Evolutionary conservation across 64 coral and sea anemone genomes (phyloP).

Genomic region (Montipora efflorescens): DNA sequence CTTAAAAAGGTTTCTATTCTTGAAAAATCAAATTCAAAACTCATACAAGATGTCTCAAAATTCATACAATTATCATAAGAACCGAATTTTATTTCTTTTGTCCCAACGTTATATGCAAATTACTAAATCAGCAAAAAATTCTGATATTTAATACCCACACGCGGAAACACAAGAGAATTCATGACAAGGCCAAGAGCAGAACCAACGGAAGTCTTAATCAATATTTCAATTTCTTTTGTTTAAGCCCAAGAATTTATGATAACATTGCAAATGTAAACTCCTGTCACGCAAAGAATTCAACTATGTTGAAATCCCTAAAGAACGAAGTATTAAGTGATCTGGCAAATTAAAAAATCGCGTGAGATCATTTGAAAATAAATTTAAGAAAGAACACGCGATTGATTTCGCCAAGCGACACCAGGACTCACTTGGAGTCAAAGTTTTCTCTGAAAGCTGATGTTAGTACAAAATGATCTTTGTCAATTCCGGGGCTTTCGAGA

Average conservation of each 20-base stretch:
- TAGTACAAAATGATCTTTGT: neutral
- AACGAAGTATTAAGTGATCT: constrained; percentile 25
- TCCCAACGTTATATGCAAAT: constrained; percentile 3
- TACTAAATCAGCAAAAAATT: neutral
- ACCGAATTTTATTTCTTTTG: neutral
- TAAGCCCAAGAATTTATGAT: neutral
- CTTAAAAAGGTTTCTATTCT: no score
- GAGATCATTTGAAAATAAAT: constrained; percentile 17
- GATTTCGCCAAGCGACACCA: neutral
- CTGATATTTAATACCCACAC: neutral
- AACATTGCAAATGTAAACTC: constrained; percentile 10
- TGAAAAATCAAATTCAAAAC: neutral
- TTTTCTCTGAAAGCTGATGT: neutral
- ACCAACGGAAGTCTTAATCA: constrained; percentile 21
- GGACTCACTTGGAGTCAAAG: neutral
- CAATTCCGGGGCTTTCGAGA: neutral
- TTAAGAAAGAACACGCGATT: constrained; percentile 20
- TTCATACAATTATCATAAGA: neutral
- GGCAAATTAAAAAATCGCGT: constrained; percentile 35
- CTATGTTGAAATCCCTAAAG: constrained; percentile 12
- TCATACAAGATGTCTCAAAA: neutral
- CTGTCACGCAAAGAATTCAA: constrained; percentile 28
- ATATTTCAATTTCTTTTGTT: constrained; percentile 41
- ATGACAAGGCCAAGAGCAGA: neutral
- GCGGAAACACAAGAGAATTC: neutral